Percentiles rank a stretch among this genome's conserved stretches.
These are phyloP conservation scores for Nephrotoma appendiculata DNA, from an alignment of 2,888 invertebrate species.

Conservation along the genomic window DNA sequence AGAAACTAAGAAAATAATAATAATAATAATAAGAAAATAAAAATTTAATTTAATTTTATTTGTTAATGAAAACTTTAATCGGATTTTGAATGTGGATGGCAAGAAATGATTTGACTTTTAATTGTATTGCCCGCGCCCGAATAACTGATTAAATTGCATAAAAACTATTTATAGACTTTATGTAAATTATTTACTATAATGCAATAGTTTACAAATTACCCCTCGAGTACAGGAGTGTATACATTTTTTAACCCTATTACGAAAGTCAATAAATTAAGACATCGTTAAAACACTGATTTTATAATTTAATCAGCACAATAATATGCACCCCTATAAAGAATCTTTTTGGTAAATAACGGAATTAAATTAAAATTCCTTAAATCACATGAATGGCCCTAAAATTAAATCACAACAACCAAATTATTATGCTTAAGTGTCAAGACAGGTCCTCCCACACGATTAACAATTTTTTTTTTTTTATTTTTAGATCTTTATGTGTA, in stretches of 20 bases:
- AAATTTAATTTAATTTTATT: background rate
- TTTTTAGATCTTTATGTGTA: background rate
- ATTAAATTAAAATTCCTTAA: background rate
- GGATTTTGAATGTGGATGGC: background rate
- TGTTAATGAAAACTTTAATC: background rate
- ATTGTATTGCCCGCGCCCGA: background rate
- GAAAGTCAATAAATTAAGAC: background rate
- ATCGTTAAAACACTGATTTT: background rate
- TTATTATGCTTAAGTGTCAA: background rate
- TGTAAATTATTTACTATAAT: too few relatives aligned
- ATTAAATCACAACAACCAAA: background rate
- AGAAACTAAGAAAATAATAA: background rate
- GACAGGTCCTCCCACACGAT: background rate
- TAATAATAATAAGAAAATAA: background rate
- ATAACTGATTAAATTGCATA: background rate
- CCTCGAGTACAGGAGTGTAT: background rate
- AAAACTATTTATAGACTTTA: too few relatives aligned
- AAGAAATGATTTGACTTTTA: background rate
- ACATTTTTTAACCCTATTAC: background rate
- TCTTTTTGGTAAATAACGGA: background rate
- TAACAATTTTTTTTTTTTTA: background rate
- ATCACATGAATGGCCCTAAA: background rate
- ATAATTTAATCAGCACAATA: background rate
- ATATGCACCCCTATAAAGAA: background rate
- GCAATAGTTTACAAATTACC: background rate